Conservation (phyloP, 2,797 vertebrate genomes). For the Stomatorhinus walkeri region DNA sequence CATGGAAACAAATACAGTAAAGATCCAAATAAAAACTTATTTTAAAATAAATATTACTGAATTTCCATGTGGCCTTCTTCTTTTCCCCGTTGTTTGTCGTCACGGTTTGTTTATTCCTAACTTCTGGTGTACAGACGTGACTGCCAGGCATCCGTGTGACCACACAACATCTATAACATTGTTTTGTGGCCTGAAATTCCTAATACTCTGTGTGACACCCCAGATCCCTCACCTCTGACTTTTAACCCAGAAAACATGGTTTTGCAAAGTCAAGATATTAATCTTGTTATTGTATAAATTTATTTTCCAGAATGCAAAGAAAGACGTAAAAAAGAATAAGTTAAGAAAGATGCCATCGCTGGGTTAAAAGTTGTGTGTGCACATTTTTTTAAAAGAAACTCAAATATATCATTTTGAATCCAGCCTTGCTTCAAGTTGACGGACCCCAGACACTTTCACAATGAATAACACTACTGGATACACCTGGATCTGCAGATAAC, state of each 20-base stretch:
- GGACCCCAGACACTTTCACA: slow-evolving; percentile 1
- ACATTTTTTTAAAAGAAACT: slow-evolving; percentile 34
- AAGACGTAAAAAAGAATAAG: background rate
- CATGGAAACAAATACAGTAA: slow-evolving; percentile 84
- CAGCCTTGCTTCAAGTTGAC: slow-evolving; percentile 61
- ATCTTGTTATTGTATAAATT: background rate
- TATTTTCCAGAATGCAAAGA: background rate
- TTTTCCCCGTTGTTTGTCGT: slow-evolving; percentile 55
- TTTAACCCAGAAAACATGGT: slow-evolving; percentile 44
- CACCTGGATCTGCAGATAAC: background rate
- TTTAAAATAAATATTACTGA: slow-evolving; percentile 85
- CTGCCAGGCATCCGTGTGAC: slow-evolving; percentile 30
- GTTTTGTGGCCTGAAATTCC: slow-evolving; percentile 38
- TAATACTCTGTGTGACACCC: slow-evolving; percentile 28
- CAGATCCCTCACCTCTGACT: slow-evolving; percentile 50
- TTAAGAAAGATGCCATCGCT: slow-evolving; percentile 13
- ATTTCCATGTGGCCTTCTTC: slow-evolving; percentile 59
- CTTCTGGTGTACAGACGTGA: slow-evolving; percentile 46
- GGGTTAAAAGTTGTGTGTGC: slow-evolving; percentile 52
- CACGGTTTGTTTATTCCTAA: slow-evolving; percentile 50
- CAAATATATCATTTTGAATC: slow-evolving; percentile 22
- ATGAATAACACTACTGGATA: background rate
- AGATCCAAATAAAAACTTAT: slow-evolving; percentile 77
- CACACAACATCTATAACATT: slow-evolving; percentile 47
- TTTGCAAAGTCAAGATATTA: slow-evolving; percentile 17